These are phyloP conservation scores for Agriopis marginaria DNA, from an alignment of 2,888 invertebrate species.

Conservation along the genomic window DNA sequence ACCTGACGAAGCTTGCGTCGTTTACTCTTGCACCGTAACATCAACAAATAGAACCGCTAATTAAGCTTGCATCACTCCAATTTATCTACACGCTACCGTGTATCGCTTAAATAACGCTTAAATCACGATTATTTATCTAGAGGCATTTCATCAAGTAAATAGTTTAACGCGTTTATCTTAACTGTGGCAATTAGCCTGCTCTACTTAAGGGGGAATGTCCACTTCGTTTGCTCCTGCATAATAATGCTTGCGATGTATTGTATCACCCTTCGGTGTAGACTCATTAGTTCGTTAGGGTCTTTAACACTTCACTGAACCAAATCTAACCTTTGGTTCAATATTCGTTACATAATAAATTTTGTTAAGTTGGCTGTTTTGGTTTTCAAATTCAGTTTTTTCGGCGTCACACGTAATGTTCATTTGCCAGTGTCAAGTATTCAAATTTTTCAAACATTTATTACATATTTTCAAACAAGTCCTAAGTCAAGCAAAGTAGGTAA, in stretches of 20 bases:
- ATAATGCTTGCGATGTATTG: conserved; percentile 16
- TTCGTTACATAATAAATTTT: no score
- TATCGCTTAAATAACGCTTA: conserved; percentile 52
- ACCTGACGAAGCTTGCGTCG: not conserved
- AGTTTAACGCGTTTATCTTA: conserved; percentile 53
- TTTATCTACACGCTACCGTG: conserved; percentile 43
- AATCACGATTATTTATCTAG: conserved; percentile 51
- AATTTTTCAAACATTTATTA: no score
- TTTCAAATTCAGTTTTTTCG: no score
- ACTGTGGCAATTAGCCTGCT: conserved; percentile 55
- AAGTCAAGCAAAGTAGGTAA: no score
- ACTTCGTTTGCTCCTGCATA: conserved; percentile 9
- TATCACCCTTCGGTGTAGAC: not conserved
- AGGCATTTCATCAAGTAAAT: conserved; percentile 50
- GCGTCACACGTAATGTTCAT: no score
- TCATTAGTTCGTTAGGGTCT: not conserved
- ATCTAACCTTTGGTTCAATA: not conserved
- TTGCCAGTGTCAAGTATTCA: no score
- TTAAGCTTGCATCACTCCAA: conserved; percentile 39
- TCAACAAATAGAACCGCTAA: conserved; percentile 42
- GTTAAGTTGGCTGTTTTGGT: no score
- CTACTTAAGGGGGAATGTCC: conserved; percentile 50
- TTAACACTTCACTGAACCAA: not conserved
- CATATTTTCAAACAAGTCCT: no score
- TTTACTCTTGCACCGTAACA: conserved; percentile 7